Evolutionary conservation across 2,888 invertebrate genomes (phyloP).

Genomic region (Pollenia labialis): DNA sequence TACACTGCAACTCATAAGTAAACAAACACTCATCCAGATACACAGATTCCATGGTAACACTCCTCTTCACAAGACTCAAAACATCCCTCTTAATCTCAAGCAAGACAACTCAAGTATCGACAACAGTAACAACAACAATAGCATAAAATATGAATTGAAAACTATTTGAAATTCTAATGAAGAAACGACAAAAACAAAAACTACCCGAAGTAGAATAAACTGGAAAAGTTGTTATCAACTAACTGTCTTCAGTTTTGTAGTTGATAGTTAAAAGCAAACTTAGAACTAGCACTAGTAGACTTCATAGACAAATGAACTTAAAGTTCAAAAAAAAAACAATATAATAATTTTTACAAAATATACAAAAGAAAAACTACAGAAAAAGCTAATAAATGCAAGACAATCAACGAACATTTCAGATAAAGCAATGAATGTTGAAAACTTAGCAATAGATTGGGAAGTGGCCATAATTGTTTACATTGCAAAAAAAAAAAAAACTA

Average conservation of each 20-base stretch:
- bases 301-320: background rate
- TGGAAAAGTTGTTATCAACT: slow-evolving; percentile 40
- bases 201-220: slow-evolving; percentile 37
- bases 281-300: background rate
- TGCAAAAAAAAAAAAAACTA: background rate
- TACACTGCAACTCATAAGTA: slow-evolving; percentile 15
- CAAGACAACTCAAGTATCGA: background rate
- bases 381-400: slow-evolving; percentile 63
- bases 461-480: slow-evolving; percentile 55
- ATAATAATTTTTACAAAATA: slow-evolving; percentile 10
- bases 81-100: background rate
- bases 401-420: slow-evolving; percentile 54
- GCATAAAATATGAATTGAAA: slow-evolving; percentile 72
- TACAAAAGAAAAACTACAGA: slow-evolving; percentile 9
- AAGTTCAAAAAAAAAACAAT: slow-evolving; percentile 44
- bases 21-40: background rate
- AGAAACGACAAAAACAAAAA: background rate
- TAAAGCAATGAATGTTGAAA: slow-evolving; percentile 55
- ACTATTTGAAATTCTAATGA: slow-evolving; percentile 72
- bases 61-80: background rate
- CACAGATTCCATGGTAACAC: background rate
- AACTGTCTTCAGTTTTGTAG: slow-evolving; percentile 28
- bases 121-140: slow-evolving; percentile 11
- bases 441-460: slow-evolving; percentile 55
- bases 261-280: slow-evolving; percentile 34